phyloP scores from a whole-genome alignment of 2,888 invertebrate genomes.

The Rhorus exstirpatorius region DNA sequence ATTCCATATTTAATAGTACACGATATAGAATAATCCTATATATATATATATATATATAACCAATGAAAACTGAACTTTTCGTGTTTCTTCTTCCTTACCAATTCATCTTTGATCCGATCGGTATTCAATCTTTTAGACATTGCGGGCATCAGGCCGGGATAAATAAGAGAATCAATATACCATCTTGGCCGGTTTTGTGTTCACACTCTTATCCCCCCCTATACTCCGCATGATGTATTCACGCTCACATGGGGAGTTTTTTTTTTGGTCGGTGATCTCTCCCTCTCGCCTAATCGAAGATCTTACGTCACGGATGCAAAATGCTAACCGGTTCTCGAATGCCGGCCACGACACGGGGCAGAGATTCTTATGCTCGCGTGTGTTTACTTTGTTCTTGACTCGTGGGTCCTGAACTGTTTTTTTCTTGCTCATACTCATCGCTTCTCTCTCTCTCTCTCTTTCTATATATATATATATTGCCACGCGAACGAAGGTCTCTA shows the following conservation, averaged over 20 bases:
- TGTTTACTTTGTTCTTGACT: conserved; percentile 64
- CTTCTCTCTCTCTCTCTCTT: no score
- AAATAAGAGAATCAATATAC: conserved; percentile 15
- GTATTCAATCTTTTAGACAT: conserved; percentile 5
- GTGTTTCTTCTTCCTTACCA: not conserved
- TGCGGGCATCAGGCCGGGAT: conserved; percentile 2
- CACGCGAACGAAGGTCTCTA: conserved; percentile 48
- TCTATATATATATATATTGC: no score
- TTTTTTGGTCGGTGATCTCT: conserved; percentile 65
- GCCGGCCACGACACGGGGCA: conserved; percentile 44
- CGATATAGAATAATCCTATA: no score
- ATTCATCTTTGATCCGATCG: not conserved
- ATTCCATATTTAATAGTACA: no score
- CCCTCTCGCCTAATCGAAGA: conserved; percentile 78
- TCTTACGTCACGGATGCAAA: conserved; percentile 84
- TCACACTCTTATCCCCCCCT: conserved; percentile 34
- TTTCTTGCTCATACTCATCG: conserved; percentile 11
- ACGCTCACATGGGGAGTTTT: conserved; percentile 75
- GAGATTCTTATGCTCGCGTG: conserved; percentile 54
- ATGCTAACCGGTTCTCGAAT: conserved; percentile 82
- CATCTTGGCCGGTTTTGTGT: not conserved
- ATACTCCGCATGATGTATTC: conserved; percentile 75
- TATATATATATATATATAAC: no score
- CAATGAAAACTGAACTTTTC: no score
- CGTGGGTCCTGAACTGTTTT: conserved; percentile 51